Percentiles rank a stretch among this genome's conserved stretches.
Evolutionary conservation across 1,140 invertebrate species (phyloP).

Genomic region (Zaprionus inermis): DNA sequence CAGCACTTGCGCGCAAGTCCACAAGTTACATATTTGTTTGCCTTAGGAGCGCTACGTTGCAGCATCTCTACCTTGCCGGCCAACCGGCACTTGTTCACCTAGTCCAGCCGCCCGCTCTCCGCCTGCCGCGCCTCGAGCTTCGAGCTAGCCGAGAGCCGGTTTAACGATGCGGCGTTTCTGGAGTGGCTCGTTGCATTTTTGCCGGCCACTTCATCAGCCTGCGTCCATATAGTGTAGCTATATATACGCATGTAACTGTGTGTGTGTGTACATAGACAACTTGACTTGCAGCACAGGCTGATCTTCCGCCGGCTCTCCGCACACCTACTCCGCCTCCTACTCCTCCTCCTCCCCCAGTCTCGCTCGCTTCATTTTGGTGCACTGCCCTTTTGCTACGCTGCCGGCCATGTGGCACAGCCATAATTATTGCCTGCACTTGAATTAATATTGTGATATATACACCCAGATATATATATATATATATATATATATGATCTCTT

Average conservation of each 20-base stretch:
- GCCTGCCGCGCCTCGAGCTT: neutral
- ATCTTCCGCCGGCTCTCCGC: constrained; percentile 14
- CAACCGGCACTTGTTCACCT: constrained; percentile 53
- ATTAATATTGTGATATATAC: constrained; percentile 15
- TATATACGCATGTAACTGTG: neutral
- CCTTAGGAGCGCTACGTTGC: constrained; percentile 18
- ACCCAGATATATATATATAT: constrained; percentile 6
- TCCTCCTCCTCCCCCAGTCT: neutral
- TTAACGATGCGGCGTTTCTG: constrained; percentile 54
- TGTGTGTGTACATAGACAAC: constrained; percentile 20
- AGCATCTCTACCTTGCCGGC: constrained; percentile 14
- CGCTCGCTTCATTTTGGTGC: constrained; percentile 22
- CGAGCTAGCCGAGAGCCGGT: constrained; percentile 60
- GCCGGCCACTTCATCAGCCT: constrained; percentile 57
- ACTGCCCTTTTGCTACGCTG: constrained; percentile 36
- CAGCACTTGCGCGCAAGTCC: constrained; percentile 31
- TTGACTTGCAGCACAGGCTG: constrained; percentile 15
- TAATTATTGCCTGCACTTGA: constrained; percentile 37
- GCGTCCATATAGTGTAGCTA: constrained; percentile 31
- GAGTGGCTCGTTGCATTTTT: constrained; percentile 62
- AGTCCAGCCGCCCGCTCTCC: constrained; percentile 8
- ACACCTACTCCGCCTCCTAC: too few species aligned
- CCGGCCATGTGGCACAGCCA: constrained; percentile 41
- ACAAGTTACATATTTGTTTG: constrained; percentile 29
- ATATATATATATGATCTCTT: constrained; percentile 19